Conservation (phyloP, 2,113 vertebrate genomes). For the Coturnix japonica region DNA sequence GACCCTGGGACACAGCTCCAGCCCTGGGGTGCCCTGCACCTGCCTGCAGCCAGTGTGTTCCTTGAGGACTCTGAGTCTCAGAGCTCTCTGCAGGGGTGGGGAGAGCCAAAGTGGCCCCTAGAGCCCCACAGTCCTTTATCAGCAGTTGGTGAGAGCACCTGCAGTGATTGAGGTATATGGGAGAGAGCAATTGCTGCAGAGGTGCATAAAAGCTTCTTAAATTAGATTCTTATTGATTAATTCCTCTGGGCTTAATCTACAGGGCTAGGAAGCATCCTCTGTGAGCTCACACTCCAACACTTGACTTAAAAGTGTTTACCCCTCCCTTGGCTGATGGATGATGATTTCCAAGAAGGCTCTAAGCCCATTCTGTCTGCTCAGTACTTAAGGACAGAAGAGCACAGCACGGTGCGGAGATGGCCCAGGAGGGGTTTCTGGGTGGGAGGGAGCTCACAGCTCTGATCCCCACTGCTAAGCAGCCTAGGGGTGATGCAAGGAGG, state of each 20-base stretch:
- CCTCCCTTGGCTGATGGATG: neutral
- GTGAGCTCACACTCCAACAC: fast-evolving
- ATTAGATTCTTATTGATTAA: neutral
- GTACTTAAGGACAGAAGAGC: neutral
- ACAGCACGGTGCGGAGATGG: neutral
- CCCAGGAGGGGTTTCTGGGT: neutral
- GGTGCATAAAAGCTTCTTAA: neutral
- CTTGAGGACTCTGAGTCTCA: neutral
- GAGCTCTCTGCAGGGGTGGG: neutral
- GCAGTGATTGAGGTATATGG: too few species aligned
- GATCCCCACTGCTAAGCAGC: fast-evolving
- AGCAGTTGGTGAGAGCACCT: neutral
- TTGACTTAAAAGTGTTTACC: neutral
- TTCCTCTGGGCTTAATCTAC: neutral
- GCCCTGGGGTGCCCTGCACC: neutral
- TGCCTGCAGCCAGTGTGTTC: neutral
- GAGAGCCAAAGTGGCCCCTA: fast-evolving
- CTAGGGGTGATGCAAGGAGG: neutral
- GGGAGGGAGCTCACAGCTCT: neutral
- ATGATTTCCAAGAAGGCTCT: neutral
- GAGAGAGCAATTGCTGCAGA: neutral
- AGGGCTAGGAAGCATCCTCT: neutral
- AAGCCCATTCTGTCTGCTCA: neutral
- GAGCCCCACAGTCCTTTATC: neutral
- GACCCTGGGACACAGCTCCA: neutral